phyloP scores from a whole-genome alignment of 2,797 vertebrate species.

The Xerus rutilus region DNA sequence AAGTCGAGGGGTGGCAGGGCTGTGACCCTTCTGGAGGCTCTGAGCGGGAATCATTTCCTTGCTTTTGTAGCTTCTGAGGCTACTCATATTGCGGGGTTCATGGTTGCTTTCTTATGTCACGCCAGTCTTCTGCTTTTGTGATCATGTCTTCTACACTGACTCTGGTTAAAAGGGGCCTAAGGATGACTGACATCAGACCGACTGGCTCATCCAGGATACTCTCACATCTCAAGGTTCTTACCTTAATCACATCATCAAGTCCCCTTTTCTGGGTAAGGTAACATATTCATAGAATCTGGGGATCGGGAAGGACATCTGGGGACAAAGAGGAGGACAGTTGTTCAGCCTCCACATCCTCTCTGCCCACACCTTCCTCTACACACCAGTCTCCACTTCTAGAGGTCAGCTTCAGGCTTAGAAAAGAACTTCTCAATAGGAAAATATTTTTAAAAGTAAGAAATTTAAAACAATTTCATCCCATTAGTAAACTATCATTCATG shows the following conservation, averaged over 20 bases:
- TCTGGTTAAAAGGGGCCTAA: neutral
- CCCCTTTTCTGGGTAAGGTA: neutral
- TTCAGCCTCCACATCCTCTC: neutral
- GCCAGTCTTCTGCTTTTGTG: neutral
- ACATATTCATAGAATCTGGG: too few relatives aligned
- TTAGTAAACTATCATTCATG: neutral
- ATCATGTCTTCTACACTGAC: neutral
- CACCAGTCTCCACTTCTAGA: neutral
- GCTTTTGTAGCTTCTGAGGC: neutral
- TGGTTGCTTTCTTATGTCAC: neutral
- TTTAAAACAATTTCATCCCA: neutral
- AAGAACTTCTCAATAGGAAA: neutral
- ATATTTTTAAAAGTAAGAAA: neutral
- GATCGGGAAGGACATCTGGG: too few relatives aligned
- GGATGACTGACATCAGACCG: neutral
- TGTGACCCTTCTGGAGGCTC: neutral
- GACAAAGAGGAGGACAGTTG: accelerated
- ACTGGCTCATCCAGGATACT: too few relatives aligned
- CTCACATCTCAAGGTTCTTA: neutral
- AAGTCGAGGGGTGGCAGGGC: neutral
- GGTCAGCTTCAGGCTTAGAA: neutral
- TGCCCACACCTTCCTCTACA: neutral
- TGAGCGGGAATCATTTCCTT: neutral
- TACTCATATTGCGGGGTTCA: too few relatives aligned
- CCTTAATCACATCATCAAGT: neutral